These are phyloP conservation scores for Cyclina sinensis DNA, from an alignment of 1,140 invertebrate species.

Conservation along the genomic window DNA sequence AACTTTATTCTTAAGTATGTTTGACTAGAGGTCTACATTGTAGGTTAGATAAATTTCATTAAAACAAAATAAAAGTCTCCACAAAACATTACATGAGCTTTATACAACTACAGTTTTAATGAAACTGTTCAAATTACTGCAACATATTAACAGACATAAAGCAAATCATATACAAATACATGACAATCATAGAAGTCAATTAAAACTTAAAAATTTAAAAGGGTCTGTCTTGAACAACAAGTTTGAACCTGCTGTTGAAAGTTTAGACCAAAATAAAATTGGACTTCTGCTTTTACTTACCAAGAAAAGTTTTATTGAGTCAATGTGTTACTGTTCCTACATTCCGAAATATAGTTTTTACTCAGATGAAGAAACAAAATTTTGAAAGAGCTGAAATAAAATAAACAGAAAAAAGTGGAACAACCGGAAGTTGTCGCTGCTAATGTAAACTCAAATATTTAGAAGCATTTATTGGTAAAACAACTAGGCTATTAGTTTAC, in stretches of 20 bases:
- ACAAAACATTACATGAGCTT: neutral
- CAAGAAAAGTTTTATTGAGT: neutral
- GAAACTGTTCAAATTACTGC: neutral
- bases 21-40: too few species aligned
- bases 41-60: too few species aligned
- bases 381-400: neutral
- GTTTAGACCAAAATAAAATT: neutral
- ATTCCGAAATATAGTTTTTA: neutral
- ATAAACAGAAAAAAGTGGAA: neutral
- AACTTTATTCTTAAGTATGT: too few species aligned
- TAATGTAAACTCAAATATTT: constrained; percentile 59
- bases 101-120: neutral
- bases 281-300: neutral
- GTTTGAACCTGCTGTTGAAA: neutral
- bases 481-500: too few species aligned
- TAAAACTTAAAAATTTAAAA: neutral
- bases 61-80: too few species aligned
- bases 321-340: neutral
- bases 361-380: neutral
- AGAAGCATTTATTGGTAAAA: neutral
- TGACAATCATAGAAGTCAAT: too few species aligned
- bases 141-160: neutral
- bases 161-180: too few species aligned
- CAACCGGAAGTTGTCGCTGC: constrained; percentile 62
- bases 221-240: neutral